Base-by-base conservation (phyloP, 2,888 invertebrate genomes). In the Nomada lathburiana region DNA sequence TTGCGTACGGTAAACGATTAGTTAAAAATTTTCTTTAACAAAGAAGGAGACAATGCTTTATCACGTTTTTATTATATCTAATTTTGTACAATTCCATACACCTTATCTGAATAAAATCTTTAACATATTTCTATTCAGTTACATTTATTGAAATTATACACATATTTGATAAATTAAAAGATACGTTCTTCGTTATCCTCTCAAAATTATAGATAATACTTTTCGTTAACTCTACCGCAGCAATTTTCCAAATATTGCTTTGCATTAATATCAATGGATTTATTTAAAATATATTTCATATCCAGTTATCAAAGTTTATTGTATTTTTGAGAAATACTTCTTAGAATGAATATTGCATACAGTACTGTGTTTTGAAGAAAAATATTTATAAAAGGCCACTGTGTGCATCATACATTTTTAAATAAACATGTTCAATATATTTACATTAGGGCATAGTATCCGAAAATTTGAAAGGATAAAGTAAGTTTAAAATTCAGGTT, bases 381-480 rank as follows among this genome's bases (percentile, higher is more conserved):
- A 29, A 60, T 68, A 68, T 57, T 36, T 29, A 29, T 18, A 13
- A 44, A 2, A 36, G 16, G 11, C 9, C 26, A 36, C 4, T 26
- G 7, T 63, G 1, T 42, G 44, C 44, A 13, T 20, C 16, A 13
- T 69, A 53, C 16, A 26, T 20, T 44, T 75, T 50, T 2, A 59
- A 67, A 20, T 57, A 59, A 57, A 63, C 57, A 50, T 50, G 2
- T 74, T 18, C 26, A 50, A 50, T 50, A 10, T 50, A 47, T 42
- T 42, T 55, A 42, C 36, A 68, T 42, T 55, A 16, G 36, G 20
- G 16, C 16, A 20, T 23, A n/a, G 36, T 67, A 67, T 20, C 10
- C 9, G 9, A 59, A 59, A 1, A 4, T 59, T 5, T 47, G 29
- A 60, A 52, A 29, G 1, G 16, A 71, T 63, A 13, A 65, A 23